phyloP scores from a whole-genome alignment of 2,113 vertebrate species.

The Notiomystis cincta region DNA sequence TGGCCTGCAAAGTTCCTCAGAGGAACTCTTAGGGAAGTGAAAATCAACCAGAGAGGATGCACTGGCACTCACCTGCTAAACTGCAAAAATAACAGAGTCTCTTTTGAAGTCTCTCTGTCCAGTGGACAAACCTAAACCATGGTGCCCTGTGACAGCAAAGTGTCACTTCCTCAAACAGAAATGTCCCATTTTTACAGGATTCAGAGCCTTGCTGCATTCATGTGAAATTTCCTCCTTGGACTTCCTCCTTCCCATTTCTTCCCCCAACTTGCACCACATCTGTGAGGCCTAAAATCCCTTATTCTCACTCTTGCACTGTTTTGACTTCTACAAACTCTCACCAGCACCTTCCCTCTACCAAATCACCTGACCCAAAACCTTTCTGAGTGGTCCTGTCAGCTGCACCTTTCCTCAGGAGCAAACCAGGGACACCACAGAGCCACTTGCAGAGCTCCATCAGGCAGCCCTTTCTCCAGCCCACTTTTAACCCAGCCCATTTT shows the following conservation, averaged over 20 bases:
- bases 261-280: not conserved
- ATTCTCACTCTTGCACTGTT: not conserved
- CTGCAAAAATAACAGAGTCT: not conserved
- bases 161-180: not conserved
- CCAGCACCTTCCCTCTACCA: not conserved
- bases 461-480: not conserved
- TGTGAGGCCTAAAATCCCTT: not conserved
- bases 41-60: not conserved
- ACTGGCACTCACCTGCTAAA: not conserved
- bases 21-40: not conserved
- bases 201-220: not conserved
- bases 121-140: not conserved
- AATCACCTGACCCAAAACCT: not conserved
- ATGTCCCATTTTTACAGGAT: not conserved
- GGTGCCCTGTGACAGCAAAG: accelerated
- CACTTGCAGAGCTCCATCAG: not conserved
- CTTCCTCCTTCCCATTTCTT: not conserved
- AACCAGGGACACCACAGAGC: not conserved
- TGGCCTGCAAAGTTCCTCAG: not conserved
- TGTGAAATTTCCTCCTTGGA: not conserved
- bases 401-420: not conserved
- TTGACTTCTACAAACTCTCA: not conserved
- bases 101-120: not conserved
- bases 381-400: not conserved
- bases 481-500: not conserved